These are phyloP conservation scores for Belgica antarctica DNA, from an alignment of 2,888 invertebrate genomes.

Conservation along the genomic window DNA sequence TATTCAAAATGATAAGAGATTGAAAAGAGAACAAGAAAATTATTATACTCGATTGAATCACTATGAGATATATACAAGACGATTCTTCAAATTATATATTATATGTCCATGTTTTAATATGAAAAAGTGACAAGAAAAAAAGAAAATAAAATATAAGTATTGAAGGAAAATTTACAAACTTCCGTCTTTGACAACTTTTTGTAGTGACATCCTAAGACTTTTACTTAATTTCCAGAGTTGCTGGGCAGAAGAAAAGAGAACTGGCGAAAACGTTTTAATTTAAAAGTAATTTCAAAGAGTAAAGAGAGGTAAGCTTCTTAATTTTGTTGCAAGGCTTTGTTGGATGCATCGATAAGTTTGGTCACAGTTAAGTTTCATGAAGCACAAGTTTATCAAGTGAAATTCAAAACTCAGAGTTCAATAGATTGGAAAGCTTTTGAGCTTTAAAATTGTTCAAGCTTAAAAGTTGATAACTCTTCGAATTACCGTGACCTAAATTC, in stretches of 20 bases:
- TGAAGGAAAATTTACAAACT: conserved; percentile 20
- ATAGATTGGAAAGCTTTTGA: too few relatives aligned
- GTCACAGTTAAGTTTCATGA: too few relatives aligned
- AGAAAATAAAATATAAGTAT: conserved; percentile 34
- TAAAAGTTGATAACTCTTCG: too few relatives aligned
- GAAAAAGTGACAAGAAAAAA: conserved; percentile 31
- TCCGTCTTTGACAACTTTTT: not conserved
- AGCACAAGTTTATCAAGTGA: too few relatives aligned
- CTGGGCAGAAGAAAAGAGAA: not conserved
- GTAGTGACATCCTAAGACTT: not conserved
- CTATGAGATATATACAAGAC: conserved; percentile 19
- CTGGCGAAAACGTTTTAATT: not conserved
- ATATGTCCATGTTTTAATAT: conserved; percentile 43
- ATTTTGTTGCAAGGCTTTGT: too few relatives aligned
- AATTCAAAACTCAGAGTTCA: too few relatives aligned
- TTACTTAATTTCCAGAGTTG: not conserved
- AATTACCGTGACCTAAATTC: too few relatives aligned
- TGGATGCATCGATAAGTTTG: too few relatives aligned
- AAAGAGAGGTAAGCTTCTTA: too few relatives aligned
- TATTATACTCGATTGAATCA: conserved; percentile 18
- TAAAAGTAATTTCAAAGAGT: not conserved
- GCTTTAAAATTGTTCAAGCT: too few relatives aligned
- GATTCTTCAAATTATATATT: conserved; percentile 27
- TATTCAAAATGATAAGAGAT: too few relatives aligned
- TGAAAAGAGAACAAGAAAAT: not conserved